Evolutionary conservation across 2,888 invertebrate species (phyloP).

Genomic region (Sesamia inferens): DNA sequence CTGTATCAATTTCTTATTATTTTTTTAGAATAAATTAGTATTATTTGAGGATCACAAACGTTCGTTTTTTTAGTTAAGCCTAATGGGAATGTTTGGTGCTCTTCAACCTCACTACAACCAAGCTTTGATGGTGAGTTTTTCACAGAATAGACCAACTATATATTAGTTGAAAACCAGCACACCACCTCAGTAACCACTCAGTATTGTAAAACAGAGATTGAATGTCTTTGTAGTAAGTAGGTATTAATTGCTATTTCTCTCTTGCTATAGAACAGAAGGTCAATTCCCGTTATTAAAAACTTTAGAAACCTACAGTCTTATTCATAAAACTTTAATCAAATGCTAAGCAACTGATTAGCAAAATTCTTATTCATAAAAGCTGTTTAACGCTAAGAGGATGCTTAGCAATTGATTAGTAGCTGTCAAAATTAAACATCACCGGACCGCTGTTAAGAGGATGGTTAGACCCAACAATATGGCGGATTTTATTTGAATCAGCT

Average conservation of each 20-base stretch:
- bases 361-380: too few relatives aligned
- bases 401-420: too few relatives aligned
- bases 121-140: not conserved
- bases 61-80: not conserved
- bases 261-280: not conserved
- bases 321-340: too few relatives aligned
- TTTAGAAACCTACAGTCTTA: too few relatives aligned
- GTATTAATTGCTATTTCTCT: not conserved
- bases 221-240: not conserved
- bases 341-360: too few relatives aligned
- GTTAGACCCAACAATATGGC: too few relatives aligned
- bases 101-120: not conserved
- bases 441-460: too few relatives aligned
- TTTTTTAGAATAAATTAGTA: not conserved
- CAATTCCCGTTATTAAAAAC: too few relatives aligned
- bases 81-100: not conserved
- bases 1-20: not conserved
- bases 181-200: not conserved
- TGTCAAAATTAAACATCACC: too few relatives aligned
- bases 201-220: not conserved
- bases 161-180: not conserved
- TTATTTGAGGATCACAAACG: not conserved
- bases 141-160: not conserved
- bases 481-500: too few relatives aligned
- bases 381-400: too few relatives aligned